Conservation (phyloP, 2,113 vertebrate genomes). For the Stercorarius parasiticus region DNA sequence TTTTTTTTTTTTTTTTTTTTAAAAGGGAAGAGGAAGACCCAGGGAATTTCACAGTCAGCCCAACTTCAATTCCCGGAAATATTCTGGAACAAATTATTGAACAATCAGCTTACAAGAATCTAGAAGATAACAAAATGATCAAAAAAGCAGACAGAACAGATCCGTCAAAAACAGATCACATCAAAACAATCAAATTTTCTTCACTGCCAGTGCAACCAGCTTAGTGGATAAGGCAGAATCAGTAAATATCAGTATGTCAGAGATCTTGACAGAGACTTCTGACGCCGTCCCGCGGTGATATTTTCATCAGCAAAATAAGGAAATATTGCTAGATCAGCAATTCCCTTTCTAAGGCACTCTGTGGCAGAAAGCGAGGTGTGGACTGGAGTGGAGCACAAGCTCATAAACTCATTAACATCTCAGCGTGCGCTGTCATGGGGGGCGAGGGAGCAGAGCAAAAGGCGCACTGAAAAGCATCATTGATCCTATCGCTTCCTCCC, state of each 20-base stretch:
- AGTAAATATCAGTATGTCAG: background rate
- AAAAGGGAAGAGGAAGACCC: background rate
- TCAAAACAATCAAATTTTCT: background rate
- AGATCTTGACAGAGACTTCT: background rate
- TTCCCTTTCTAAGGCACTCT: background rate
- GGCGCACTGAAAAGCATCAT: background rate
- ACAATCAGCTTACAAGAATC: background rate
- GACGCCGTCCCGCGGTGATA: rapidly evolving
- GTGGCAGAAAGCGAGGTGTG: background rate
- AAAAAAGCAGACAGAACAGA: background rate
- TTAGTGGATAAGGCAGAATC: background rate
- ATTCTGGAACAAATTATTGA: background rate
- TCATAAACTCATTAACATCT: background rate
- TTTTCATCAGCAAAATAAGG: background rate
- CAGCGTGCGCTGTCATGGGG: background rate
- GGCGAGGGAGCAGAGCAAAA: background rate
- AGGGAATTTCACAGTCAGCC: background rate
- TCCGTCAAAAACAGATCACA: background rate
- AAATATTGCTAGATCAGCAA: background rate
- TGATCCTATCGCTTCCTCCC: background rate
- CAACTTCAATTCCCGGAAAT: background rate
- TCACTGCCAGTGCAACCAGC: background rate
- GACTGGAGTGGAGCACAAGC: background rate
- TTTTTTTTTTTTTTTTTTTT: background rate
- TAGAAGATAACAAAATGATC: background rate